These are phyloP conservation scores for Neogobius melanostomus DNA, from an alignment of 2,113 vertebrate genomes.

Conservation along the genomic window DNA sequence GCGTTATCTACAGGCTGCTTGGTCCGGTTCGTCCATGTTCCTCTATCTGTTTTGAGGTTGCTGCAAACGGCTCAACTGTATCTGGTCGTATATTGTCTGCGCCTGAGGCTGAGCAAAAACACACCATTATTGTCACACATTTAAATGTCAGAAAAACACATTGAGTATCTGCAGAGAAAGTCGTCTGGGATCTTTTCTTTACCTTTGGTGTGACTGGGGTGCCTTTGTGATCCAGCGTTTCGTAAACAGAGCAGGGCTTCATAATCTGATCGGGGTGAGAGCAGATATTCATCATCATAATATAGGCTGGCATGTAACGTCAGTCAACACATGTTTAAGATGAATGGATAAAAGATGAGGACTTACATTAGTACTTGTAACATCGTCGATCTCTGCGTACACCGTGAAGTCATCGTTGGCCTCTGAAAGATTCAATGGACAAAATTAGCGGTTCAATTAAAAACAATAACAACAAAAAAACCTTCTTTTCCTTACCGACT, in stretches of 20 bases:
- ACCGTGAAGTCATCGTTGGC: background rate
- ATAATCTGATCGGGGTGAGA: background rate
- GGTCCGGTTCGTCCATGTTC: background rate
- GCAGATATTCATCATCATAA: background rate
- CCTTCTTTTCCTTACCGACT: too few relatives aligned
- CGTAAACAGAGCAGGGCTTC: conserved; percentile 51
- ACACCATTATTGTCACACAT: background rate
- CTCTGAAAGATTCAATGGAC: background rate
- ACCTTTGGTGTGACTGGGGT: background rate
- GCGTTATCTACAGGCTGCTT: background rate
- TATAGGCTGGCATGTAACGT: background rate
- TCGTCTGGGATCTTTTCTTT: conserved; percentile 11
- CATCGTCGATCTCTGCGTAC: background rate
- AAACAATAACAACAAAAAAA: background rate
- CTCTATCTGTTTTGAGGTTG: too few relatives aligned
- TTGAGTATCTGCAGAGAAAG: background rate
- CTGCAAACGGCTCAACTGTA: conserved; percentile 32
- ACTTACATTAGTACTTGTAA: background rate
- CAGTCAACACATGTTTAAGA: background rate
- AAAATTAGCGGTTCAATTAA: background rate
- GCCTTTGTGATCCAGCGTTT: conserved; percentile 30
- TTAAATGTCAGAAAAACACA: background rate
- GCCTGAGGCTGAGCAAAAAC: conserved; percentile 20
- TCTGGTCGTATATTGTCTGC: conserved; percentile 58
- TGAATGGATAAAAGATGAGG: background rate